Evolutionary conservation across 1,140 invertebrate species (phyloP), one percentile per base, ranked within the genome.

Genomic region (Homalodisca vitripennis): DNA sequence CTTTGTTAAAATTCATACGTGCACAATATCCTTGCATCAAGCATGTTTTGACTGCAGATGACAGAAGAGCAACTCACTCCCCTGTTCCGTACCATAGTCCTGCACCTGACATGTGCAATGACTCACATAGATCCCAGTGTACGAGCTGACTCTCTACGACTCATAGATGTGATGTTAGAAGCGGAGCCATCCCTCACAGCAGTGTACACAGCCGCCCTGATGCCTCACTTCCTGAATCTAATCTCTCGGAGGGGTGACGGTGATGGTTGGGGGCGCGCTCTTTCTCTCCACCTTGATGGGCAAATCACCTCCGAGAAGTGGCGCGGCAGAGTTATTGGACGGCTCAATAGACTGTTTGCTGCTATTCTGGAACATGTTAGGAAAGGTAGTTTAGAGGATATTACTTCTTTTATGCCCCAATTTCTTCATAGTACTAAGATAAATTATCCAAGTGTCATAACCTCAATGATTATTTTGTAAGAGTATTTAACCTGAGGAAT

Each of bases 61-160:
- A 41, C 34, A 41, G 17, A 6, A 10, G 17, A 6, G 17, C 81
- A 84, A 68, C 73, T 87, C 1, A 62, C 74, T 17, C 90, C 92
- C 17, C 92, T 92, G 75, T 89, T 89, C 75, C 84, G 89, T 71
- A 83, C 91, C 12, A 79, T 95, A 48, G 85, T 86, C 46, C 89
- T 90, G 13, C 92, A 94, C 76, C 77, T 95, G 31, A 85, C 87
- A 31, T 95, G 92, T 82, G 89, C 91, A 0, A 94, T 95, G 91
- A 94, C 92, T 12, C 91, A 94, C 73, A 91, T 96, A 67, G 84
- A 92, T 77, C 84, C 84, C 14, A 82, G 83, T 55, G 88, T 95
- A 62, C 89, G 93, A 76, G 88, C 91, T 77, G 92, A 94, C 78
- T 92, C 93, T 0, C 78, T 96, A 1, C 75, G 87, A 10, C 84